Percentiles rank a stretch among this genome's conserved stretches.
phyloP scores from a whole-genome alignment of 2,888 invertebrate genomes.

The Ochropleura plecta region DNA sequence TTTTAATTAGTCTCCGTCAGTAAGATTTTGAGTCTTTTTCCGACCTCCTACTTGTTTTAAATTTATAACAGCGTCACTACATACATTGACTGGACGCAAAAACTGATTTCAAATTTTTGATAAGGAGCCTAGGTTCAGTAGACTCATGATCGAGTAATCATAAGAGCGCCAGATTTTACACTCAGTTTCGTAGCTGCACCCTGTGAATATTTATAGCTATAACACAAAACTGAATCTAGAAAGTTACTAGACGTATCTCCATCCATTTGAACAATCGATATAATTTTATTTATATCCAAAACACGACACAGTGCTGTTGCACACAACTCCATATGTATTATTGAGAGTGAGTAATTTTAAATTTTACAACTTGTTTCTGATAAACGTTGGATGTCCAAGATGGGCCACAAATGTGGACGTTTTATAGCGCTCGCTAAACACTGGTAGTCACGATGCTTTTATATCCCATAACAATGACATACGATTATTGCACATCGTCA shows the following conservation, averaged over 20 bases:
- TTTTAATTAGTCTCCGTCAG: not conserved
- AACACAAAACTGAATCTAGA: constrained; percentile 24
- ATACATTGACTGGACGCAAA: not conserved
- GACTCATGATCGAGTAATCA: not conserved
- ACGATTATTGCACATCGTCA: constrained; percentile 77
- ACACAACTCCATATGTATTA: not conserved
- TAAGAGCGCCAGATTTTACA: not conserved
- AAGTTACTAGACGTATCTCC: constrained; percentile 32
- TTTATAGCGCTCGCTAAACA: constrained; percentile 76
- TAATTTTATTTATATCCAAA: constrained; percentile 29
- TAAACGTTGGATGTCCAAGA: constrained; percentile 53
- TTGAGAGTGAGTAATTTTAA: constrained; percentile 32
- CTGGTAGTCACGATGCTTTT: constrained; percentile 77
- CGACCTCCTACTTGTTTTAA: not conserved
- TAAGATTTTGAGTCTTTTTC: not conserved
- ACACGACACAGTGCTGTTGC: constrained; percentile 1
- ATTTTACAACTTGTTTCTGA: constrained; percentile 49
- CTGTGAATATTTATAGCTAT: constrained; percentile 12
- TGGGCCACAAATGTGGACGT: constrained; percentile 66
- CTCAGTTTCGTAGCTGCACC: not conserved
- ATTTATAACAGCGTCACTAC: not conserved
- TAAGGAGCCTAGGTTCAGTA: too few relatives aligned
- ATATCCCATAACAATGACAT: constrained; percentile 82
- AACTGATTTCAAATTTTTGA: not conserved
- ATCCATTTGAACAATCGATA: constrained; percentile 36